Conservation (phyloP, 2,113 vertebrate species). For the Vulpes vulpes region DNA sequence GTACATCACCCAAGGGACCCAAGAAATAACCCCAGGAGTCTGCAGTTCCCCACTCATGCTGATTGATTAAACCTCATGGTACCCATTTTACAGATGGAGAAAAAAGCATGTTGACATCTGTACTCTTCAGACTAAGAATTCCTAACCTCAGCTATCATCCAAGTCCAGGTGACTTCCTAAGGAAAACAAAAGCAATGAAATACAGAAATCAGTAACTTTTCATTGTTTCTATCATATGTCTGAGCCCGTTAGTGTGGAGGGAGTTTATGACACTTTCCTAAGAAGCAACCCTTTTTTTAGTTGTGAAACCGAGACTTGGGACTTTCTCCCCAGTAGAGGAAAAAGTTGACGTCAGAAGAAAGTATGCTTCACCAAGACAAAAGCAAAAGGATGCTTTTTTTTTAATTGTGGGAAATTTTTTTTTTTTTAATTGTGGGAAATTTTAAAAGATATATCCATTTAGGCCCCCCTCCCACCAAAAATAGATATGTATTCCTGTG, state of each 20-base stretch:
- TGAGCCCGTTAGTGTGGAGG: fast-evolving
- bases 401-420: conserved; percentile 47
- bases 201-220: neutral
- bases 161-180: neutral
- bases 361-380: conserved; percentile 56
- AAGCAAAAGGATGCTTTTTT: neutral
- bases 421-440: conserved; percentile 45
- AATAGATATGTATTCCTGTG: neutral
- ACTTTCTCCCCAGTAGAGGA: conserved; percentile 65
- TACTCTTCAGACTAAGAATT: neutral
- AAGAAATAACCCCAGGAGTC: neutral
- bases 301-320: conserved; percentile 66
- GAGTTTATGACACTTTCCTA: neutral
- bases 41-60: neutral
- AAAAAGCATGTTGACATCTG: neutral
- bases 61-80: neutral
- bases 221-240: neutral
- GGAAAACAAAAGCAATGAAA: neutral
- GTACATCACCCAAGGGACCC: neutral
- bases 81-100: conserved; percentile 13
- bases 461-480: neutral
- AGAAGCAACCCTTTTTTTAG: neutral
- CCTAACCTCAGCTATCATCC: neutral
- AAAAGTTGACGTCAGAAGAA: conserved; percentile 53
- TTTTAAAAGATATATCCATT: conserved; percentile 8